Evolutionary conservation across 2,113 vertebrate genomes (phyloP).

Genomic region (Lonchura striata): DNA sequence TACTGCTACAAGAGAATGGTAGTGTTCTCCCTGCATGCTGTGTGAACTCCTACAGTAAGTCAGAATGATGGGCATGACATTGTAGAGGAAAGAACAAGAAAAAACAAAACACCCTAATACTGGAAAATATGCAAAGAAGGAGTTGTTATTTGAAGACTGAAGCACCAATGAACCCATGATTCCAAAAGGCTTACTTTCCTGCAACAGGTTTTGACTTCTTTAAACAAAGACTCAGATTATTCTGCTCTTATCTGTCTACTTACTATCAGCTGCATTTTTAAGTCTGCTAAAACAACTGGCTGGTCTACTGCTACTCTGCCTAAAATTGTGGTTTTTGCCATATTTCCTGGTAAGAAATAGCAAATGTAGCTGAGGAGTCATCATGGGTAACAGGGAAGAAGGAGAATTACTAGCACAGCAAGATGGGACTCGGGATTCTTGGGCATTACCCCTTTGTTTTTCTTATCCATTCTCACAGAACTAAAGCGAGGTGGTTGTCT

Average conservation of each 20-base stretch:
- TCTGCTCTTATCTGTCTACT: neutral
- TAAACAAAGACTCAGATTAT: neutral
- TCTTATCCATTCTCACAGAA: neutral
- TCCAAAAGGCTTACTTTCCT: neutral
- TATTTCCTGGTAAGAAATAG: neutral
- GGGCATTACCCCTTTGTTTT: too few species aligned
- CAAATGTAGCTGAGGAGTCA: neutral
- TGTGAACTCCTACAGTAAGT: neutral
- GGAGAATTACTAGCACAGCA: neutral
- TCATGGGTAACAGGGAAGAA: neutral
- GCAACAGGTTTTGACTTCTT: neutral
- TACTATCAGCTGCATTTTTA: neutral
- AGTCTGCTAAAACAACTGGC: neutral
- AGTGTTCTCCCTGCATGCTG: neutral
- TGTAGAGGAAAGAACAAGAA: neutral
- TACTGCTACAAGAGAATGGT: neutral
- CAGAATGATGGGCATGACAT: neutral
- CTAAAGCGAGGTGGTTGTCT: neutral
- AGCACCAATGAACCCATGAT: neutral
- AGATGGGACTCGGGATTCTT: neutral
- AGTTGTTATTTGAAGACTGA: neutral
- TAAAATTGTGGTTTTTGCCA: neutral
- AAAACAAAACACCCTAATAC: neutral
- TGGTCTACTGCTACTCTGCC: neutral
- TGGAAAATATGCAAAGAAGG: neutral